A percentile compares a stretch with the other conserved stretches of the same genome.
Conservation (phyloP, 2,888 invertebrate genomes). For the Chrysina gloriosa region DNA sequence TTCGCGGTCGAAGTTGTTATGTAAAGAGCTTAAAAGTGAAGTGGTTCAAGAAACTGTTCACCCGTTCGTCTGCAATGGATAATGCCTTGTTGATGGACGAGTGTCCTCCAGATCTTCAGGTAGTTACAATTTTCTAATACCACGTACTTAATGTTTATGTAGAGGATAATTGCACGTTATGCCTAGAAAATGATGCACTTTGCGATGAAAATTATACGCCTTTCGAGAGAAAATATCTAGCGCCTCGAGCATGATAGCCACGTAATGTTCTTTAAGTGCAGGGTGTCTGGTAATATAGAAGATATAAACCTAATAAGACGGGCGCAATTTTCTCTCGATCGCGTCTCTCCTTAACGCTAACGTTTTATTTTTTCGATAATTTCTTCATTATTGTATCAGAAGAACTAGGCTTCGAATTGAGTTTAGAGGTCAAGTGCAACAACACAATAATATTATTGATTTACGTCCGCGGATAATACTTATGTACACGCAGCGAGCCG, state of each 20-base stretch:
- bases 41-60: constrained; percentile 51
- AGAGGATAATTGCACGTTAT: constrained; percentile 1
- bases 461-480: neutral
- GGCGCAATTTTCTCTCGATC: neutral
- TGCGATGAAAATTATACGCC: neutral
- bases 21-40: constrained; percentile 49
- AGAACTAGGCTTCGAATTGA: neutral
- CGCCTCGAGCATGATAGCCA: neutral
- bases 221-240: neutral
- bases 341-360: neutral
- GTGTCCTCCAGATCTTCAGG: constrained; percentile 60
- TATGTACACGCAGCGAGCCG: too few species aligned
- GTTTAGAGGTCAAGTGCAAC: constrained; percentile 30
- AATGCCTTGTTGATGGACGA: constrained; percentile 59
- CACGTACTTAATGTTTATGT: neutral
- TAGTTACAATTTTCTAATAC: constrained; percentile 44
- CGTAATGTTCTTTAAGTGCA: neutral
- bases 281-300: neutral
- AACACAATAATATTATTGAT: constrained; percentile 20
- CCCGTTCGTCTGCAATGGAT: constrained; percentile 54
- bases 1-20: constrained; percentile 32
- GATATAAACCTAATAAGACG: neutral
- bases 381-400: neutral
- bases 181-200: neutral
- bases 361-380: neutral